Evolutionary conservation across 1,140 invertebrate genomes (phyloP).

Genomic region (Rhopalosiphum maidis): DNA sequence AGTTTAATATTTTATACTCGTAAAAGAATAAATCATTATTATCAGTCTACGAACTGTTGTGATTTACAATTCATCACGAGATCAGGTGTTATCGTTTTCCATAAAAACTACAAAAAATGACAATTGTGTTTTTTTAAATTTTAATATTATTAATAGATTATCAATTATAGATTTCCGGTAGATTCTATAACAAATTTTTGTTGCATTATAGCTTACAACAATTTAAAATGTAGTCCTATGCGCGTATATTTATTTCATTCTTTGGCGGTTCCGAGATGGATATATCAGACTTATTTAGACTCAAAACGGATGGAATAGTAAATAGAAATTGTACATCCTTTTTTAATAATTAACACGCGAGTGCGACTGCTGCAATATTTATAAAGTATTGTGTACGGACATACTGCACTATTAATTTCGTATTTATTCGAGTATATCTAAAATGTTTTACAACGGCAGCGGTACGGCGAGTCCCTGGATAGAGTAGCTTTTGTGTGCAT

Average conservation of each 20-base stretch:
- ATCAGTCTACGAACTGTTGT: neutral
- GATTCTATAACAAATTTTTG: too few relatives aligned
- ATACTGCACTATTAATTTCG: neutral
- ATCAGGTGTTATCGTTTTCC: neutral
- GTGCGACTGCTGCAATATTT: neutral
- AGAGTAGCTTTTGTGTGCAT: neutral
- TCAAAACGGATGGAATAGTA: neutral
- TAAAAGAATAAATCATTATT: neutral
- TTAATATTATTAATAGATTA: neutral
- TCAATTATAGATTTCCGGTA: neutral
- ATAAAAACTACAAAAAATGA: too few relatives aligned
- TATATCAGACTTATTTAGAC: neutral
- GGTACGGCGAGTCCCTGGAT: neutral
- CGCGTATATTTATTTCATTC: neutral
- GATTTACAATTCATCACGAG: neutral
- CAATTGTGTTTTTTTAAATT: neutral
- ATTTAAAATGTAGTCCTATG: too few relatives aligned
- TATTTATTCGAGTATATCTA: neutral
- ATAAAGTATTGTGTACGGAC: neutral
- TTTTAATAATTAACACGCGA: neutral
- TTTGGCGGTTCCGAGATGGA: neutral
- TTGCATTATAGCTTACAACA: too few relatives aligned
- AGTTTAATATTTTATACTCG: neutral
- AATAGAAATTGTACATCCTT: neutral
- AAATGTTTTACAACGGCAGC: neutral